Evolutionary conservation across 2,888 invertebrate species (phyloP).

Genomic region (Apamea crenata): DNA sequence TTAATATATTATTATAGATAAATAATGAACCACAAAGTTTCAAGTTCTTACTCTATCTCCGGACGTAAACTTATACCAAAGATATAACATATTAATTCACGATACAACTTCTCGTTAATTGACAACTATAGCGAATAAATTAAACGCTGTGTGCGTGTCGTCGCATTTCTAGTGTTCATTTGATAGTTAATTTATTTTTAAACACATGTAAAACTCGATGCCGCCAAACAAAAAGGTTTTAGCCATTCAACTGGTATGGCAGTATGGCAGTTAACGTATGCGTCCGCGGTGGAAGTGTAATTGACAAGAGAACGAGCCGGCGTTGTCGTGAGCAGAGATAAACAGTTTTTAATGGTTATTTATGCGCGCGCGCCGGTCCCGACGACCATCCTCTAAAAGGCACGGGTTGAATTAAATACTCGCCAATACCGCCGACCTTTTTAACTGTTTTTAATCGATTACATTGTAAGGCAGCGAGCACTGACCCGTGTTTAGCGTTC

Average conservation of each 20-base stretch:
- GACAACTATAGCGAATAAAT: constrained; percentile 66
- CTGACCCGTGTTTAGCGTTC: constrained; percentile 56
- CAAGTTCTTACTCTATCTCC: constrained; percentile 8
- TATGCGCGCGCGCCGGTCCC: constrained; percentile 73
- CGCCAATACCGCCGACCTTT: constrained; percentile 68
- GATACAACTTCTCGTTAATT: constrained; percentile 58
- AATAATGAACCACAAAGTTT: constrained; percentile 27
- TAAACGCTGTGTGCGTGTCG: constrained; percentile 51
- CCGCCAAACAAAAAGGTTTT: constrained; percentile 67
- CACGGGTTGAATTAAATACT: constrained; percentile 70
- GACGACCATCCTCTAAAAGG: constrained; percentile 70
- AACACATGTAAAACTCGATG: constrained; percentile 64
- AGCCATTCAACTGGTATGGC: constrained; percentile 65
- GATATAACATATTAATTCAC: constrained; percentile 50
- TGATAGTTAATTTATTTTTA: constrained; percentile 70
- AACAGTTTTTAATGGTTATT: constrained; percentile 85
- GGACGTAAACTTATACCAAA: constrained; percentile 32
- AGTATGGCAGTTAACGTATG: constrained; percentile 67
- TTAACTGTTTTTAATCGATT: constrained; percentile 69
- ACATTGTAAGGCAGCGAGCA: constrained; percentile 55
- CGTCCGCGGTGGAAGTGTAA: constrained; percentile 75
- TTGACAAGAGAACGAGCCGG: constrained; percentile 85
- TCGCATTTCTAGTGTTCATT: constrained; percentile 68
- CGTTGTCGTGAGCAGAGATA: constrained; percentile 81
- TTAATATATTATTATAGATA: constrained; percentile 21